A percentile compares a stretch with the other conserved stretches of the same genome.
phyloP scores from a whole-genome alignment of 30 jellyfish, hydroid and myxozoan species.

The Aurelia aurita region DNA sequence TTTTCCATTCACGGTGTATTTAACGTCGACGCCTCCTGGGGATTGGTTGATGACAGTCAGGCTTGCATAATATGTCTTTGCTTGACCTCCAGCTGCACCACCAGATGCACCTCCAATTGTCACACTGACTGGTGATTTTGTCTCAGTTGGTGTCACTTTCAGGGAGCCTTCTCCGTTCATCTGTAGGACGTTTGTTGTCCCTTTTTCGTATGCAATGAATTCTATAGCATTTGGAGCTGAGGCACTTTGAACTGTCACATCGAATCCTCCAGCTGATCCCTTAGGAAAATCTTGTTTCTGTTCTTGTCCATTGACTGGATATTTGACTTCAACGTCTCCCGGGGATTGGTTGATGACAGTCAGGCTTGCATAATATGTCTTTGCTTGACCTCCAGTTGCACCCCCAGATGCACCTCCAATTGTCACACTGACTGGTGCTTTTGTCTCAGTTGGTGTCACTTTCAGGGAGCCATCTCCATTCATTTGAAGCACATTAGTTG shows the following conservation, averaged over 20 bases:
- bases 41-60: constrained; percentile 74
- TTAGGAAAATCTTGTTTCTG: constrained; percentile 75
- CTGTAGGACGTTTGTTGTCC: constrained; percentile 46
- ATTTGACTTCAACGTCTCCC: constrained; percentile 31
- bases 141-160: constrained; percentile 70
- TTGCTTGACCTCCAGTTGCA: constrained; percentile 32
- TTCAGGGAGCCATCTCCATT: constrained; percentile 45
- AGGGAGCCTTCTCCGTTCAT: constrained; percentile 79
- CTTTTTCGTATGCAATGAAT: constrained; percentile 75
- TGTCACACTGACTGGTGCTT: constrained; percentile 27
- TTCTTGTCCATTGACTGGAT: constrained; percentile 36
- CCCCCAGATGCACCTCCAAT: neutral
- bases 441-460: constrained; percentile 55
- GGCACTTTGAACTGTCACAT: constrained; percentile 42
- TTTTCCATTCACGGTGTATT: constrained; percentile 31
- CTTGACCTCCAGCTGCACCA: constrained; percentile 9
- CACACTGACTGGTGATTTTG: neutral
- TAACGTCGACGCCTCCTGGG: constrained; percentile 42
- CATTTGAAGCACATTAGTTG: constrained; percentile 45
- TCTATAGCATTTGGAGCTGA: constrained; percentile 52
- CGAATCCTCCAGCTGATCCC: constrained; percentile 8
- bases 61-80: constrained; percentile 68
- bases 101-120: constrained; percentile 13
- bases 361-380: constrained; percentile 69
- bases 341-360: constrained; percentile 80